phyloP scores from a whole-genome alignment of 2,797 vertebrate genomes.

The Catostomus latipinnis region DNA sequence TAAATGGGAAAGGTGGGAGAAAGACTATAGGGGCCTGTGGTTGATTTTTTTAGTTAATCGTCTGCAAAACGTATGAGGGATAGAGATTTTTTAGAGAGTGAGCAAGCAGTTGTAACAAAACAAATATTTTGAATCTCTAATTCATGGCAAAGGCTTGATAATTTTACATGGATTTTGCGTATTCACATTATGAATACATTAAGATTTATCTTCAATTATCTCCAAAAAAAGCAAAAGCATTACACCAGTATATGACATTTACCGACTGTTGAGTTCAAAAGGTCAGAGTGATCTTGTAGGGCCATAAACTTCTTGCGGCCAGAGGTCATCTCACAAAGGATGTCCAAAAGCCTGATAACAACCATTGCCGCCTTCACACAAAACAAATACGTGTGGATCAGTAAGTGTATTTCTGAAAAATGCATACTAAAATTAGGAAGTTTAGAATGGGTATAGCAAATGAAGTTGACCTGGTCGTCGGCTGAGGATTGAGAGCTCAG shows the following conservation, averaged over 20 bases:
- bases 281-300: constrained; percentile 84
- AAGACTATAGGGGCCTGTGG: constrained; percentile 31
- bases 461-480: constrained; percentile 80
- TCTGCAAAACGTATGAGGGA: constrained; percentile 9
- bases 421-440: too few relatives aligned
- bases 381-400: constrained; percentile 16
- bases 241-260: constrained; percentile 59
- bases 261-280: constrained; percentile 87
- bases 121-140: constrained; percentile 47
- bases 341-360: constrained; percentile 86
- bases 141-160: constrained; percentile 18
- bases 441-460: not conserved
- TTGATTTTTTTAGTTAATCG: constrained; percentile 29
- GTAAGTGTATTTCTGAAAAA: not conserved
- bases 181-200: constrained; percentile 40
- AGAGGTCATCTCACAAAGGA: constrained; percentile 94
- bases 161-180: constrained; percentile 11
- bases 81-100: not conserved
- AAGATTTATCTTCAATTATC: constrained; percentile 1
- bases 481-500: constrained; percentile 74
- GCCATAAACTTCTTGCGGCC: constrained; percentile 78
- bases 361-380: constrained; percentile 84
- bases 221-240: constrained; percentile 43
- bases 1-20: constrained; percentile 40
- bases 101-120: constrained; percentile 43